A percentile compares a stretch with the other conserved stretches of the same genome.
Conservation (phyloP, 2,113 vertebrate species). For the Speoplatyrhinus poulsoni region DNA sequence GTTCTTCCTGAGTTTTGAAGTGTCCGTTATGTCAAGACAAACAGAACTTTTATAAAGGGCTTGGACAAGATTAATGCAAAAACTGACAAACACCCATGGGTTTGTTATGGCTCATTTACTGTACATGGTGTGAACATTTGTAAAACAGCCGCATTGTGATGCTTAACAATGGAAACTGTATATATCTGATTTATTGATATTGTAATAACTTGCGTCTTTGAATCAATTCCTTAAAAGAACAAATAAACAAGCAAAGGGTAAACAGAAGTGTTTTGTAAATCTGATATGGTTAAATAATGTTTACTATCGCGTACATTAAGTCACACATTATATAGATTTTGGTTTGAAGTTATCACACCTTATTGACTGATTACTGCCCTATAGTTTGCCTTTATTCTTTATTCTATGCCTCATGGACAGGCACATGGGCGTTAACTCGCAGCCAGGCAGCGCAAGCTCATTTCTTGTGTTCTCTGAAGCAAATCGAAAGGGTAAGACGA, state of each 20-base stretch:
- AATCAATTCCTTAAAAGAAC: slow-evolving; percentile 14
- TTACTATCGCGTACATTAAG: slow-evolving; percentile 6
- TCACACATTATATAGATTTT: neutral
- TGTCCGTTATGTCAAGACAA: slow-evolving; percentile 36
- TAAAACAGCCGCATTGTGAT: slow-evolving; percentile 65
- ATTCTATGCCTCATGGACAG: slow-evolving; percentile 11
- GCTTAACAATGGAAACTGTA: slow-evolving; percentile 44
- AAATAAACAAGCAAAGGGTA: slow-evolving; percentile 23
- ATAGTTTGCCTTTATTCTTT: neutral
- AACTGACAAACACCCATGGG: slow-evolving; percentile 49
- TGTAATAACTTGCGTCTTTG: slow-evolving; percentile 41
- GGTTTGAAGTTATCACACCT: neutral
- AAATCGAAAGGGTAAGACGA: slow-evolving; percentile 73
- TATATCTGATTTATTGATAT: slow-evolving; percentile 37
- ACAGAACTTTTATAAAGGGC: slow-evolving; percentile 63
- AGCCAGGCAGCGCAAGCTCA: slow-evolving; percentile 46
- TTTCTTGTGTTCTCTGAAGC: slow-evolving; percentile 72
- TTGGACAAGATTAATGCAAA: slow-evolving; percentile 61
- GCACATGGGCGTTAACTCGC: slow-evolving; percentile 19
- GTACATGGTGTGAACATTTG: slow-evolving; percentile 66
- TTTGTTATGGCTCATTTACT: slow-evolving; percentile 64
- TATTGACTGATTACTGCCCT: slow-evolving; percentile 3
- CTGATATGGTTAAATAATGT: neutral
- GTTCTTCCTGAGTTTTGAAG: slow-evolving; percentile 63
- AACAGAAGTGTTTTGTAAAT: slow-evolving; percentile 17